Percentiles rank a stretch among this genome's conserved stretches.
Evolutionary conservation across 2,113 vertebrate species (phyloP).

Genomic region (Rhea pennata): DNA sequence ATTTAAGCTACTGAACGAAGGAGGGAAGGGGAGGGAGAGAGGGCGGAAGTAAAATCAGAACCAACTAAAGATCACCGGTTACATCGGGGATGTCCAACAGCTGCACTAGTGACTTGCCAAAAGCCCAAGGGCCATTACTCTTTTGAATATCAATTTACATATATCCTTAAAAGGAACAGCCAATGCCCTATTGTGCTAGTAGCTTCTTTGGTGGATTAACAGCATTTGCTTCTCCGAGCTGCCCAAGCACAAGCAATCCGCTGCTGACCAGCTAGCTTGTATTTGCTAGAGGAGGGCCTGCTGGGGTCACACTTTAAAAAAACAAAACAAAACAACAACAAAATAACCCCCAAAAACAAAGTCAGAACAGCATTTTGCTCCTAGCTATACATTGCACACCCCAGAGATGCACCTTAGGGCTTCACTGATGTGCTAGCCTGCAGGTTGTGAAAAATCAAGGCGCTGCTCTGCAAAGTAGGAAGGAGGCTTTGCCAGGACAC

Average conservation of each 20-base stretch:
- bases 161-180: not conserved
- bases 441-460: not conserved
- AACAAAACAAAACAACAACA: not conserved
- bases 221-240: not conserved
- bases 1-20: conserved; percentile 23
- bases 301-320: too few relatives aligned
- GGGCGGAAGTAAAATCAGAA: conserved; percentile 31
- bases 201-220: not conserved
- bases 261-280: not conserved
- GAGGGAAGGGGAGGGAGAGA: not conserved
- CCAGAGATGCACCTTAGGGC: not conserved
- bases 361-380: not conserved
- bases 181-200: not conserved
- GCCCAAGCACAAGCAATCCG: not conserved
- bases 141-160: conserved; percentile 38
- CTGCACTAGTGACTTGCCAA: conserved; percentile 35
- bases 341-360: not conserved
- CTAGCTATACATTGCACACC: accelerated
- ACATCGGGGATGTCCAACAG: conserved; percentile 13
- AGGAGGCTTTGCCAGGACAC: not conserved
- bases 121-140: not conserved
- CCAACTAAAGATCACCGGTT: not conserved
- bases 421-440: not conserved
- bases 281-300: not conserved
- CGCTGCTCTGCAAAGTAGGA: not conserved